Percentiles rank a stretch among this genome's conserved stretches.
Conservation (phyloP, 2,888 invertebrate genomes). For the Polyommatus iphigenia region DNA sequence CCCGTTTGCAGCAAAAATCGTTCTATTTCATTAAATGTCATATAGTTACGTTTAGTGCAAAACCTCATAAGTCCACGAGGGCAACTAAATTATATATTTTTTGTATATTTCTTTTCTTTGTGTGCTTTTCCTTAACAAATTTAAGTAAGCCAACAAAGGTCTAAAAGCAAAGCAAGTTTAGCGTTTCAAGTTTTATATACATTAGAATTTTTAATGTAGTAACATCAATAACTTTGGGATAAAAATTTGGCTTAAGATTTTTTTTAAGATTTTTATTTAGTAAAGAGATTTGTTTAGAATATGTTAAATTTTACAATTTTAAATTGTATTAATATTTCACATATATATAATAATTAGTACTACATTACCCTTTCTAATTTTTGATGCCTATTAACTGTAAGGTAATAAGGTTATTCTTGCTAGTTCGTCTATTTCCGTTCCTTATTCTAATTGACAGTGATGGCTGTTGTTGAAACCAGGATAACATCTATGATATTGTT, state of each 20-base stretch:
- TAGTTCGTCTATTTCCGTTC: background rate
- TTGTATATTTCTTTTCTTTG: background rate
- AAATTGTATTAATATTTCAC: background rate
- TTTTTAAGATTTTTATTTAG: background rate
- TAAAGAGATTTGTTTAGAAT: background rate
- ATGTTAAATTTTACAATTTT: background rate
- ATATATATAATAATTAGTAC: background rate
- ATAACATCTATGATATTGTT: background rate
- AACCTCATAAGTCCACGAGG: background rate
- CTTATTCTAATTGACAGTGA: slow-evolving; percentile 15
- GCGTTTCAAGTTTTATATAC: background rate
- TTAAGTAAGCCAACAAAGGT: background rate
- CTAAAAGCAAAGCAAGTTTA: background rate
- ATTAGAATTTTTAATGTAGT: background rate
- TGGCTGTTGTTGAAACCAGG: background rate
- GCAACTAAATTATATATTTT: background rate
- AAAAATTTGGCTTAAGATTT: background rate
- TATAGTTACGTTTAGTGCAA: background rate
- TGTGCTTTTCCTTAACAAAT: background rate
- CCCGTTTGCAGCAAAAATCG: background rate
- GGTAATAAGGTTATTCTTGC: background rate
- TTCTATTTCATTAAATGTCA: slow-evolving; percentile 1
- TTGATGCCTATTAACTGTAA: background rate
- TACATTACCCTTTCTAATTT: background rate
- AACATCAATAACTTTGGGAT: background rate